These are phyloP conservation scores for Panzeria rudis DNA, from an alignment of 2,888 invertebrate species.

Conservation along the genomic window DNA sequence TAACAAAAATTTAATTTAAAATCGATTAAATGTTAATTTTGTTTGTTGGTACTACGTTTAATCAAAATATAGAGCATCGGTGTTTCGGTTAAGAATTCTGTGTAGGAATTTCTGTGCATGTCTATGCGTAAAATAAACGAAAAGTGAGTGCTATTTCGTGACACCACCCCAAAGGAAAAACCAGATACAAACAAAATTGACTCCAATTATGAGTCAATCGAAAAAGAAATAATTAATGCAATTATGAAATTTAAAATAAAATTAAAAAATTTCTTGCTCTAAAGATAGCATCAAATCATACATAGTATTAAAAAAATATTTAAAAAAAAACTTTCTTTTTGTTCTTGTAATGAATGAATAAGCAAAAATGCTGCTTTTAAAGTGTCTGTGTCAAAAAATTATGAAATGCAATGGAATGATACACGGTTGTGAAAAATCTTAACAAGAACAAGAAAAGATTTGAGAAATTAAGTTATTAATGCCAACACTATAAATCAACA, in stretches of 20 bases:
- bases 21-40: slow-evolving; percentile 23
- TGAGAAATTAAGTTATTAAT: neutral
- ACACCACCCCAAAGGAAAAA: slow-evolving; percentile 74
- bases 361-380: slow-evolving; percentile 22
- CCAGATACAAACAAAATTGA: slow-evolving; percentile 75
- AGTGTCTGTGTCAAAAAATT: slow-evolving; percentile 8
- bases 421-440: neutral
- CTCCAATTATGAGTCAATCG: slow-evolving; percentile 71
- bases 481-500: neutral
- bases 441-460: slow-evolving; percentile 17
- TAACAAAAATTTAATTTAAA: slow-evolving; percentile 20
- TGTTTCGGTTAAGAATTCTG: slow-evolving; percentile 31
- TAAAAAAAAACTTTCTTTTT: slow-evolving; percentile 18
- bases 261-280: slow-evolving; percentile 3
- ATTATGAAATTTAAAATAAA: neutral
- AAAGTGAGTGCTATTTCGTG: slow-evolving; percentile 65
- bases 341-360: slow-evolving; percentile 55
- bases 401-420: slow-evolving; percentile 21
- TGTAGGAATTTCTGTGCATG: slow-evolving; percentile 47
- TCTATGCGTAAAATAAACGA: slow-evolving; percentile 34
- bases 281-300: slow-evolving; percentile 3
- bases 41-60: slow-evolving; percentile 31
- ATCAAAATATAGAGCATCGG: slow-evolving; percentile 44
- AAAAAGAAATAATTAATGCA: slow-evolving; percentile 45
- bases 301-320: slow-evolving; percentile 1